Evolutionary conservation across 2,113 vertebrate genomes (phyloP).

Genomic region (Alethe diademata): DNA sequence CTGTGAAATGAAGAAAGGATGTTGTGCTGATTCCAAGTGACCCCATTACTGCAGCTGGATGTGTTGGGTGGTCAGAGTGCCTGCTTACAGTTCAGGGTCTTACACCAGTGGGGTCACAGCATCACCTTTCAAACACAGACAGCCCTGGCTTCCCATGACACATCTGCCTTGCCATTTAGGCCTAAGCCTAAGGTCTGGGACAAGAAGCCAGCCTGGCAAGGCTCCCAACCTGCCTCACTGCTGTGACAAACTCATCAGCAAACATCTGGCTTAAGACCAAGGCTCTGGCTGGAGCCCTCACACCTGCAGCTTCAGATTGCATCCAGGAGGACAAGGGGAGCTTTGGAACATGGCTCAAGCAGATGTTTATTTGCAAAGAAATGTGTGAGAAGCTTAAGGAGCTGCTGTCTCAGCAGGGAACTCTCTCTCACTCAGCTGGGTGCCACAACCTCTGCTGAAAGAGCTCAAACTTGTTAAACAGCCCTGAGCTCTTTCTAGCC

Average conservation of each 20-base stretch:
- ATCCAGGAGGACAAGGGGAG: background rate
- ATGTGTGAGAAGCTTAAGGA: background rate
- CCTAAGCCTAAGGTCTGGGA: background rate
- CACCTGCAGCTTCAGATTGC: background rate
- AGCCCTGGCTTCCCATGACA: background rate
- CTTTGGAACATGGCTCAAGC: rapidly evolving
- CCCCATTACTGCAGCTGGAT: background rate
- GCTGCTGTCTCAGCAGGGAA: background rate
- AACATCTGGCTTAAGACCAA: rapidly evolving
- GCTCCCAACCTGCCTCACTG: rapidly evolving
- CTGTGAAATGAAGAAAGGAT: background rate
- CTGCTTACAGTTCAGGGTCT: background rate
- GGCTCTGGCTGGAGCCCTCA: rapidly evolving
- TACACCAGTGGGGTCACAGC: rapidly evolving
- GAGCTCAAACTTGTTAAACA: background rate
- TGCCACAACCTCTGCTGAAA: rapidly evolving
- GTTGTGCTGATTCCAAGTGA: background rate
- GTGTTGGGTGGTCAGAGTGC: rapidly evolving
- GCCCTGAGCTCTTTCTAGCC: background rate
- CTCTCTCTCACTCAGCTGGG: background rate
- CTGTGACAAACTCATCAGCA: background rate
- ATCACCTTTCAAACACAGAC: background rate
- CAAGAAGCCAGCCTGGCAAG: background rate
- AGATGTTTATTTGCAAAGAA: background rate
- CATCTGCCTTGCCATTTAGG: background rate